phyloP scores from a whole-genome alignment of 2,888 invertebrate genomes.

The Trilocha varians region DNA sequence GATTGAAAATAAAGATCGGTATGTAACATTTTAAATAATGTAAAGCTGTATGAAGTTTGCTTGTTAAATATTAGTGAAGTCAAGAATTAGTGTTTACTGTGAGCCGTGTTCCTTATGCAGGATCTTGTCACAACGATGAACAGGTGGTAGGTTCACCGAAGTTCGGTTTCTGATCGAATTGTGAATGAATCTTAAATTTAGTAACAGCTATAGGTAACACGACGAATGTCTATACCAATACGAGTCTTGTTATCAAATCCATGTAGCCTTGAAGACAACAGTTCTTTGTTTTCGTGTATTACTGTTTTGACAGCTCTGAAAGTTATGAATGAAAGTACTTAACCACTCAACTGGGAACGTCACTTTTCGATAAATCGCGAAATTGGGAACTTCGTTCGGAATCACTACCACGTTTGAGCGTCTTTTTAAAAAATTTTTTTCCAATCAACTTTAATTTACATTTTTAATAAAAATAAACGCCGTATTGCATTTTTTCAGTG shows the following conservation, averaged over 20 bases:
- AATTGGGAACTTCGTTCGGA: no score
- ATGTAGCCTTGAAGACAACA: conserved; percentile 9
- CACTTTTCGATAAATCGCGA: no score
- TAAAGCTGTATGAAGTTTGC: conserved; percentile 10
- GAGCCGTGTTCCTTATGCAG: neutral
- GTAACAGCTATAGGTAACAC: neutral
- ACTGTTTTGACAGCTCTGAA: conserved; percentile 59
- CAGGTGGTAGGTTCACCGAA: conserved; percentile 51
- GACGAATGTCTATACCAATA: neutral
- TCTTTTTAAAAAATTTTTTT: no score
- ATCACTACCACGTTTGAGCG: no score
- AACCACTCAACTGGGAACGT: no score
- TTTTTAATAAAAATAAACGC: no score
- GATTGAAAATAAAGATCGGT: conserved; percentile 96
- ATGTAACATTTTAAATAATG: conserved; percentile 58
- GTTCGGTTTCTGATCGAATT: conserved; percentile 33
- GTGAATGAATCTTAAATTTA: conserved; percentile 31
- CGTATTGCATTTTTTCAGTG: no score
- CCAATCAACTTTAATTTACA: no score
- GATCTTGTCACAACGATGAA: conserved; percentile 53
- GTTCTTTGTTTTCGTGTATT: conserved; percentile 53
- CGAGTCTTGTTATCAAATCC: neutral
- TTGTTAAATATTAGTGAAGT: conserved; percentile 8
- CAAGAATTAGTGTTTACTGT: neutral
- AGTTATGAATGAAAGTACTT: conserved; percentile 69